Base-by-base conservation (phyloP, 1,140 invertebrate species). In the Nebria ingens region DNA sequence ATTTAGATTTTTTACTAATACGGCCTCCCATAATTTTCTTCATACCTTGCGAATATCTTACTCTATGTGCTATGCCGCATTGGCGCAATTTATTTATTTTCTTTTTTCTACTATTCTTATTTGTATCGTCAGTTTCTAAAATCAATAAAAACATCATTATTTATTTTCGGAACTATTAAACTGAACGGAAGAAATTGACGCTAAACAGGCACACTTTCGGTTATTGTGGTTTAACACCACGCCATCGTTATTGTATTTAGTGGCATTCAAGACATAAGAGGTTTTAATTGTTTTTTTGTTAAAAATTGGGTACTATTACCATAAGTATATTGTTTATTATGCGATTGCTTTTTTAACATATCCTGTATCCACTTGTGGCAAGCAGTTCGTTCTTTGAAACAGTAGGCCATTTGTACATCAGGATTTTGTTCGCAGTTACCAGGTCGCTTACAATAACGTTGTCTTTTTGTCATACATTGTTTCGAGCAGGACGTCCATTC, bases 21-120 rank as follows among this genome's bases (percentile, higher is more conserved):
- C 79, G 75, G 0, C 93, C 93, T 0, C 93, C 93, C 45, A 96
- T 89, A 21, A 96, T 95, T 59, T 86, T 80, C 25, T 86, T 66
- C 79, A 83, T 80, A 45, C 58, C 60, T n/a, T 58, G 52, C 51
- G 61, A 69, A 50, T 21, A 52, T 51, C 40, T 58, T 55, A 49
- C 49, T 63, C 15, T 51, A 50, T 17, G 54, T 51, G 34, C 23
- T 45, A 45, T 45, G 9, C 40, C 40, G 17, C 40, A 45, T 45
- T 45, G 9, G 25, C 13, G n/a, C n/a, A n/a, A n/a, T 34, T n/a
- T 34, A 34, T 34, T 34, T 34, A 38, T 56, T 53, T 9, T 61
- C 59, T 29, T 56, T 60, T 19, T 60, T 55, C 55, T 65, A 60
- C 12, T 65, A 56, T 38, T 64, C 64, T 34, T 49, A 58, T 59